Evolutionary conservation across 2,888 invertebrate species (phyloP).

Genomic region (Morpho achilles): DNA sequence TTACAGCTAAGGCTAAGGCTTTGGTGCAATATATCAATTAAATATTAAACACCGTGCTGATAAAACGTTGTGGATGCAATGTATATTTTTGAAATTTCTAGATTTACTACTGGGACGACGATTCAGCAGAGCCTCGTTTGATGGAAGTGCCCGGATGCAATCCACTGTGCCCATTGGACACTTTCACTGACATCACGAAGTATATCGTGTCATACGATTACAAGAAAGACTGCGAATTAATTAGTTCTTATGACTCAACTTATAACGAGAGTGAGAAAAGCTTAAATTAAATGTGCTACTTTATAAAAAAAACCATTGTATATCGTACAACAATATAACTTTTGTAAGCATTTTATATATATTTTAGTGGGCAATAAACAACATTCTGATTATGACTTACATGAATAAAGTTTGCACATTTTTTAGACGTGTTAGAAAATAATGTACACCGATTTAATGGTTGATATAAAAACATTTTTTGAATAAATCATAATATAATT

Average conservation of each 20-base stretch:
- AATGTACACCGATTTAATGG: too few relatives aligned
- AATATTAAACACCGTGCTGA: too few relatives aligned
- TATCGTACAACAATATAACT: too few relatives aligned
- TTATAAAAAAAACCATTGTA: neutral
- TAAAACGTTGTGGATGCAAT: neutral
- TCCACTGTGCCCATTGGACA: constrained; percentile 72
- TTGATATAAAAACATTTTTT: too few relatives aligned
- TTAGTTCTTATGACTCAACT: constrained; percentile 33
- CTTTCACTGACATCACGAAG: constrained; percentile 67
- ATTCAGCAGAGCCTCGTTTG: constrained; percentile 65
- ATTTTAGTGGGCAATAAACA: too few relatives aligned
- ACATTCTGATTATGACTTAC: too few relatives aligned
- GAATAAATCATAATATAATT: neutral
- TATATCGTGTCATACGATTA: constrained; percentile 64
- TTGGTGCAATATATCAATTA: too few relatives aligned
- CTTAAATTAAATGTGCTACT: constrained; percentile 8
- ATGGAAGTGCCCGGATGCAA: constrained; percentile 77
- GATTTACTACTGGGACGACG: constrained; percentile 77
- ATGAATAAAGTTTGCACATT: constrained; percentile 23
- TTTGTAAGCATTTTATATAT: too few relatives aligned
- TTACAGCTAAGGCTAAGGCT: too few relatives aligned
- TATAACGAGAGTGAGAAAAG: constrained; percentile 11
- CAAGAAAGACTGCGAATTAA: constrained; percentile 62
- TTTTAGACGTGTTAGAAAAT: constrained; percentile 27
- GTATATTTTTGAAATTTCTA: constrained; percentile 29